Conservation (phyloP, 2,797 vertebrate genomes). For the Scolopax rusticola region DNA sequence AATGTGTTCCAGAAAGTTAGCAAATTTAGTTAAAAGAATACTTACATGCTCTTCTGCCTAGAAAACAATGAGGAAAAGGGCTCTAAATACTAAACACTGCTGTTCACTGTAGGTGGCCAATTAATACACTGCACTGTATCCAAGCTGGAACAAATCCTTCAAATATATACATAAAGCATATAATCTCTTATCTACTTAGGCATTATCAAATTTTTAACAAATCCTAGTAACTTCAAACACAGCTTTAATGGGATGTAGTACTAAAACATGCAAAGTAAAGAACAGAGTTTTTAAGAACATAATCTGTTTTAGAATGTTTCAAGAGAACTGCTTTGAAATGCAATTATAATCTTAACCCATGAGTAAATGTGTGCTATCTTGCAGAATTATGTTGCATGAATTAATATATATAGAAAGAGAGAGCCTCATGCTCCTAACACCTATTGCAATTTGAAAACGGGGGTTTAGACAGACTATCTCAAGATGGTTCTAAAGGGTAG, state of each 20-base stretch:
- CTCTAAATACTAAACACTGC: conserved; percentile 82
- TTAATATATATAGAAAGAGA: conserved; percentile 35
- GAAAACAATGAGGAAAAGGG: conserved; percentile 70
- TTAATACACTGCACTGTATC: conserved; percentile 82
- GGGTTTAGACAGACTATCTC: background rate
- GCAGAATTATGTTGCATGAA: conserved; percentile 61
- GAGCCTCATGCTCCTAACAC: conserved; percentile 1
- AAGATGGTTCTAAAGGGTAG: background rate
- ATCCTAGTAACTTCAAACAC: conserved; percentile 87
- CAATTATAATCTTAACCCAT: conserved; percentile 80
- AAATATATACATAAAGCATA: conserved; percentile 84
- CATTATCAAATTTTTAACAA: conserved; percentile 88
- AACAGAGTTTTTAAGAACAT: conserved; percentile 83
- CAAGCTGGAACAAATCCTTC: conserved; percentile 84
- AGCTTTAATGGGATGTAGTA: conserved; percentile 83
- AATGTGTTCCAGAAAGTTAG: conserved; percentile 84
- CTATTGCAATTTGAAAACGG: background rate
- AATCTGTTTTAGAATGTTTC: conserved; percentile 86
- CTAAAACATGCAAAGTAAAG: conserved; percentile 84
- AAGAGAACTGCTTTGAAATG: conserved; percentile 79
- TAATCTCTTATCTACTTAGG: conserved; percentile 89
- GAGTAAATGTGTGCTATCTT: conserved; percentile 76
- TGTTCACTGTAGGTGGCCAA: conserved; percentile 87
- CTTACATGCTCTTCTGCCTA: conserved; percentile 77
- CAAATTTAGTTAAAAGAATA: conserved; percentile 80